These are phyloP conservation scores for Sarcophaga subvicina DNA, from an alignment of 2,888 invertebrate genomes.

Conservation along the genomic window DNA sequence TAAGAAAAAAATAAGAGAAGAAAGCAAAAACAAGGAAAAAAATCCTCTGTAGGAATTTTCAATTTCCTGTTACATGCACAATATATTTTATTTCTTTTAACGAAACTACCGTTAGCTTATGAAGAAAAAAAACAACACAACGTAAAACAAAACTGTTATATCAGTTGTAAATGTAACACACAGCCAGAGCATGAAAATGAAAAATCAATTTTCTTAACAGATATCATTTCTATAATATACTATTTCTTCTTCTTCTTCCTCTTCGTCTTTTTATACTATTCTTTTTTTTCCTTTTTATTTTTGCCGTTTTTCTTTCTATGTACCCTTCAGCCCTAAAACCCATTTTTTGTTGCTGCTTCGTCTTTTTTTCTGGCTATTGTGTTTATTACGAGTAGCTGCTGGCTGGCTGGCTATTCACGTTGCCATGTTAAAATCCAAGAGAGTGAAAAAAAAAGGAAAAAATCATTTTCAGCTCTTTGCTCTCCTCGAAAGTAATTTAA, in stretches of 20 bases:
- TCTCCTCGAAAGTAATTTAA: conserved; percentile 21
- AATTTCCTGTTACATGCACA: conserved; percentile 39
- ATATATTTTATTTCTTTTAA: not conserved
- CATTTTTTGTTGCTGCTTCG: not conserved
- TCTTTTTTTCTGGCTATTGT: not conserved
- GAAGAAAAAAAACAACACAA: conserved; percentile 5
- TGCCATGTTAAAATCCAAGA: conserved; percentile 52
- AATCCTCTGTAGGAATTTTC: conserved; percentile 20
- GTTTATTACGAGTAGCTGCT: conserved; percentile 7
- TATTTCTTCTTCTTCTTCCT: not conserved
- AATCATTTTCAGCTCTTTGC: conserved; percentile 12
- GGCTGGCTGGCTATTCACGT: conserved; percentile 32
- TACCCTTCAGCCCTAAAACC: not conserved
- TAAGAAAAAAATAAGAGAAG: not conserved
- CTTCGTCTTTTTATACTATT: conserved; percentile 14
- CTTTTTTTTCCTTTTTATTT: conserved; percentile 12
- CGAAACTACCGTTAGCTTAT: not conserved
- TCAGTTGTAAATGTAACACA: conserved; percentile 49
- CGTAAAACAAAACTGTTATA: conserved; percentile 46
- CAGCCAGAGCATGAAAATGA: conserved; percentile 38
- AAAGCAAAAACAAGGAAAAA: not conserved
- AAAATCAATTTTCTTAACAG: conserved; percentile 67
- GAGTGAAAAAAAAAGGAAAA: not conserved
- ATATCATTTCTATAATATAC: not conserved
- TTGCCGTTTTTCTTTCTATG: conserved; percentile 1